Evolutionary conservation across 2,888 invertebrate species (phyloP).

Genomic region (Oasisia sp.): DNA sequence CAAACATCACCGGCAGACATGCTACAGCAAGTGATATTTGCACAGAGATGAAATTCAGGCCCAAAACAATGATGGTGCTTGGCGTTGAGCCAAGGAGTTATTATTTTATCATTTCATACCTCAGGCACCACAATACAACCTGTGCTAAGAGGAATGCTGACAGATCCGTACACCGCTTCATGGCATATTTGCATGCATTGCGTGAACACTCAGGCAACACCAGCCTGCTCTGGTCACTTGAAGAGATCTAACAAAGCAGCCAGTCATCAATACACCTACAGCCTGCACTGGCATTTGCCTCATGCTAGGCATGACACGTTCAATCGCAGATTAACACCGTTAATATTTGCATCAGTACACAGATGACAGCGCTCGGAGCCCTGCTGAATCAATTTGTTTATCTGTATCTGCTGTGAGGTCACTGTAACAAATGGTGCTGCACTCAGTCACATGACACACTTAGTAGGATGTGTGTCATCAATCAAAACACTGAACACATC

Average conservation of each 20-base stretch:
- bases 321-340: constrained; percentile 6
- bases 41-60: constrained; percentile 8
- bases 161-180: background rate
- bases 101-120: background rate
- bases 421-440: background rate
- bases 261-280: background rate
- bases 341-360: constrained; percentile 8
- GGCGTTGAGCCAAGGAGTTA: background rate
- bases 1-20: background rate
- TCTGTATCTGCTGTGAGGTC: background rate
- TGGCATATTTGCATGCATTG: background rate
- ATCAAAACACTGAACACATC: constrained; percentile 5
- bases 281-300: background rate
- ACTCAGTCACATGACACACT: background rate
- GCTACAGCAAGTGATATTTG: background rate
- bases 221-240: background rate
- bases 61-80: background rate
- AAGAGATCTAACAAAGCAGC: background rate
- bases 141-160: background rate
- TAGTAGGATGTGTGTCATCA: background rate
- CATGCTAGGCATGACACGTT: background rate
- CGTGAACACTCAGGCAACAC: background rate
- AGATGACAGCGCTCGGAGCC: background rate
- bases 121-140: background rate
- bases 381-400: background rate